These are phyloP conservation scores for Stictocephala bisonia DNA, from an alignment of 2,888 invertebrate genomes.

Conservation along the genomic window DNA sequence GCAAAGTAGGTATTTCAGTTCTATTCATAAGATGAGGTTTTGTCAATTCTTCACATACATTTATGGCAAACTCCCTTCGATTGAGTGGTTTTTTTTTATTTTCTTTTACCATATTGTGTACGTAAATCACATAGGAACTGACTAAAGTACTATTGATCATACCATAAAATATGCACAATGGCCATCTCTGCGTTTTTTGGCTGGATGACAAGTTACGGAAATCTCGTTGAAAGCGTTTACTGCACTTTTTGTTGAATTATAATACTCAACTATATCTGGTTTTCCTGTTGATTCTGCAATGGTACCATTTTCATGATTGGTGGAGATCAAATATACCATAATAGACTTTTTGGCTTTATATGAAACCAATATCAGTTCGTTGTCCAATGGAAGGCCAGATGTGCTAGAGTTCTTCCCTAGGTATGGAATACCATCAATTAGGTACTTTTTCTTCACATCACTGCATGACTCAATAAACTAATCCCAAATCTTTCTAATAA, in stretches of 20 bases:
- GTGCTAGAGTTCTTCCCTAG: constrained; percentile 28
- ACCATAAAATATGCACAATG: constrained; percentile 30
- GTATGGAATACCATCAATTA: constrained; percentile 25
- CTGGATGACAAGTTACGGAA: constrained; percentile 36
- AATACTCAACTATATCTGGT: constrained; percentile 36
- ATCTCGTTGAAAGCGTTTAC: constrained; percentile 40
- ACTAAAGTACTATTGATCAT: constrained; percentile 37
- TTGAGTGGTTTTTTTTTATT: constrained; percentile 27
- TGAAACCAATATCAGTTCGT: constrained; percentile 35
- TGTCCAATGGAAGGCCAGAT: constrained; percentile 14
- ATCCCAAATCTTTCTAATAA: constrained; percentile 34
- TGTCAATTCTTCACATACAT: constrained; percentile 28
- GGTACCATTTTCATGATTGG: constrained; percentile 39
- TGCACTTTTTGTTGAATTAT: constrained; percentile 41
- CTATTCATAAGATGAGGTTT: constrained; percentile 27
- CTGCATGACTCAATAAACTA: constrained; percentile 28
- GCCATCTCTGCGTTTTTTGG: constrained; percentile 32
- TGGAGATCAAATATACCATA: constrained; percentile 40
- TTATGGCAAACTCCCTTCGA: constrained; percentile 27
- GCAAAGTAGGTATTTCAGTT: constrained; percentile 17
- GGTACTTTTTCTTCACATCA: constrained; percentile 42
- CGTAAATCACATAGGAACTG: constrained; percentile 35
- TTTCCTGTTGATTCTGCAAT: constrained; percentile 17
- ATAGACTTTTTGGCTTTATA: constrained; percentile 38
- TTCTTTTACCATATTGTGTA: constrained; percentile 19